Evolutionary conservation across 2,888 invertebrate genomes (phyloP).

Genomic region (Sminthurinus aureus): DNA sequence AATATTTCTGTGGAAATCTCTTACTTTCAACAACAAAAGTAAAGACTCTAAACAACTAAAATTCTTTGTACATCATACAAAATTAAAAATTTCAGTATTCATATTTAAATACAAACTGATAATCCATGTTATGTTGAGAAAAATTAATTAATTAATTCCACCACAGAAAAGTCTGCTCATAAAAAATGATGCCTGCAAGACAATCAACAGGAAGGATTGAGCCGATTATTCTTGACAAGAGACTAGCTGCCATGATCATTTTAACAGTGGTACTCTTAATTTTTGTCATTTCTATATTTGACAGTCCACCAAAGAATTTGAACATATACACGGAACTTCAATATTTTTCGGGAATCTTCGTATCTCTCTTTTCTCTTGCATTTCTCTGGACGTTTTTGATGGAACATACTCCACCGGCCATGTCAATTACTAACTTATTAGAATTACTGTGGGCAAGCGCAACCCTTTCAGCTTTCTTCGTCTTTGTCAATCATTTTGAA

Average conservation of each 20-base stretch:
- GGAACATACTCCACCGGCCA: neutral
- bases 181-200: too few species aligned
- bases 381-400: conserved; percentile 11
- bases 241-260: neutral
- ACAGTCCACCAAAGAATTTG: conserved; percentile 5
- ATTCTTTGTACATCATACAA: too few species aligned
- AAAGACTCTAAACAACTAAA: too few species aligned
- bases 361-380: neutral
- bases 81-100: too few species aligned
- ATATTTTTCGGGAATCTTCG: neutral
- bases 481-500: conserved; percentile 11
- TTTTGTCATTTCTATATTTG: neutral
- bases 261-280: neutral
- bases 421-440: neutral
- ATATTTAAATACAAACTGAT: too few species aligned
- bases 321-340: neutral
- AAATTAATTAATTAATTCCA: too few species aligned
- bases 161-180: too few species aligned
- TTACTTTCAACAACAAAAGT: too few species aligned
- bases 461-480: neutral
- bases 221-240: neutral
- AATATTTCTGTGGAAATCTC: too few species aligned
- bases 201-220: conserved; percentile 2
- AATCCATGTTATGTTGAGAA: too few species aligned
- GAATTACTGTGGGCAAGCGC: conserved; percentile 16